phyloP scores from a whole-genome alignment of 2,797 vertebrate species.

The Trachops cirrhosus region DNA sequence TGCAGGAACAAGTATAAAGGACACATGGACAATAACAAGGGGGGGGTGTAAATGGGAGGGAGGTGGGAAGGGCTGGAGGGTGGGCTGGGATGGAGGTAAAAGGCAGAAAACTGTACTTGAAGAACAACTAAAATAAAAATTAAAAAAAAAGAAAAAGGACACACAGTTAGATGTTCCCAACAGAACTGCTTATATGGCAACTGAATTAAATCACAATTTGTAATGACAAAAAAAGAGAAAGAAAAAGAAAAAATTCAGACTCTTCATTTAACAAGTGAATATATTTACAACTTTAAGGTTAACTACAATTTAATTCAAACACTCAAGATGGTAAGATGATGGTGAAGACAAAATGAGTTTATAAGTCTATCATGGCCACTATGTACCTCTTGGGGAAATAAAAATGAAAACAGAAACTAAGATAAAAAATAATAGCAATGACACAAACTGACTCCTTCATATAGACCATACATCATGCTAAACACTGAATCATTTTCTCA shows the following conservation, averaged over 20 bases:
- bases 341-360: background rate
- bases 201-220: too few species aligned
- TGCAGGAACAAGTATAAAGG: too few species aligned
- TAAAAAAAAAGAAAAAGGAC: too few species aligned
- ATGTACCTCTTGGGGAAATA: background rate
- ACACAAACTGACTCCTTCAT: background rate
- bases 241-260: background rate
- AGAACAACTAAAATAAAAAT: too few species aligned
- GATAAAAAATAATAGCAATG: background rate
- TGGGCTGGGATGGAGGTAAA: too few species aligned
- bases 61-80: too few species aligned
- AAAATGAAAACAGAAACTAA: background rate
- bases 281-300: background rate
- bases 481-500: background rate
- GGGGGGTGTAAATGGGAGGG: too few species aligned
- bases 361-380: background rate
- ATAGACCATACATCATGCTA: background rate
- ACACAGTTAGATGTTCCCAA: too few species aligned
- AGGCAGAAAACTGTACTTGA: too few species aligned
- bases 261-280: background rate
- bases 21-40: too few species aligned
- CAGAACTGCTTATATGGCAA: too few species aligned
- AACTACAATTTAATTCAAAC: background rate
- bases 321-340: background rate
- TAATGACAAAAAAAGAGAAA: too few species aligned